Percentiles rank a stretch among this genome's conserved stretches.
These are phyloP conservation scores for Panurus biarmicus DNA, from an alignment of 2,113 vertebrate species.

Conservation along the genomic window DNA sequence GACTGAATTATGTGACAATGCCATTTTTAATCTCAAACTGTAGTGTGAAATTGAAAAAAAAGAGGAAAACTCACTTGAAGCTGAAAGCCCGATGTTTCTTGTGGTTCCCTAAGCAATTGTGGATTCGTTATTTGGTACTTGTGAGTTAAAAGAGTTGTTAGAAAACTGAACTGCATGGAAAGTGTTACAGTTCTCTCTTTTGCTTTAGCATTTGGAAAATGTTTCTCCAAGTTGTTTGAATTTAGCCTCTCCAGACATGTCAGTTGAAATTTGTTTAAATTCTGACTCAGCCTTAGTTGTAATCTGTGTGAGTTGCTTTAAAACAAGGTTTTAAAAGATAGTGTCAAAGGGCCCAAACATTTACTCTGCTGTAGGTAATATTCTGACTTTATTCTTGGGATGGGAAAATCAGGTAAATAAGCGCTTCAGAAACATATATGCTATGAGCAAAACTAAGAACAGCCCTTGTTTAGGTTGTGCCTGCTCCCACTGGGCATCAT, in stretches of 20 bases:
- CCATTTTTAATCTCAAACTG: accelerated
- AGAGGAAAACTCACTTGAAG: not conserved
- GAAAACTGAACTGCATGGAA: not conserved
- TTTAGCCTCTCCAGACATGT: not conserved
- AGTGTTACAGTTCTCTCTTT: not conserved
- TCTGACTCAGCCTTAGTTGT: not conserved
- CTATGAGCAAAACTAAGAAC: not conserved
- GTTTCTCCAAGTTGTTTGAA: not conserved
- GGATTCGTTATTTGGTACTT: not conserved
- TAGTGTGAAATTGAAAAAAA: not conserved
- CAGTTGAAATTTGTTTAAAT: not conserved
- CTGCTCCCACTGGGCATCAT: not conserved
- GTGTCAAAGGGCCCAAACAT: not conserved
- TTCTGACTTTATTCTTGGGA: not conserved
- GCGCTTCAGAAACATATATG: not conserved
- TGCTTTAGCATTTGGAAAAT: not conserved
- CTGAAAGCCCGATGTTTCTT: not conserved
- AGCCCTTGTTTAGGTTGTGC: not conserved
- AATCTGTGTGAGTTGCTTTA: not conserved
- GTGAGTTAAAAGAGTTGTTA: not conserved
- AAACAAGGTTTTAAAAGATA: not conserved
- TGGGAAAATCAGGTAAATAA: not conserved
- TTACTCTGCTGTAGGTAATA: not conserved
- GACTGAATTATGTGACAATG: not conserved
- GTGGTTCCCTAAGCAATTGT: not conserved